Evolutionary conservation across 2,113 vertebrate genomes (phyloP), one percentile per base, ranked within the genome.

Genomic region (Ondatra zibethicus): DNA sequence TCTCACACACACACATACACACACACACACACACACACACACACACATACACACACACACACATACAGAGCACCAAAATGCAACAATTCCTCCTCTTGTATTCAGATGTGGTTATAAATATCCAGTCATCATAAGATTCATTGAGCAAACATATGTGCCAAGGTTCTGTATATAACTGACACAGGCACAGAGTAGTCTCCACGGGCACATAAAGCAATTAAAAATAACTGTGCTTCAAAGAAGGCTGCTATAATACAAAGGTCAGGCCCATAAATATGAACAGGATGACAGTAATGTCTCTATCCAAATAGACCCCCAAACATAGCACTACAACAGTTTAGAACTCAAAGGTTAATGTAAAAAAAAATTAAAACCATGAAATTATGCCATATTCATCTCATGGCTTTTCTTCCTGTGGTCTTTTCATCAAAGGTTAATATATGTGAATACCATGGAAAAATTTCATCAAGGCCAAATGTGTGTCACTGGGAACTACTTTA

Each of bases 191-290:
- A 97, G 96, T 89, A 75, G 95, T 98, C 98, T 98, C 98, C 73
- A 81, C 7, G 97, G 98, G 88, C 97, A 92, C 95, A 98, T 98
- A 98, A 98, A 98, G 95, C 97, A 98, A 98, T 98, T 98, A 98
- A 98, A 98, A 98, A 98, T 98, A 98, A 98, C 97, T 97, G 75
- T 93, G 97, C 97, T 98, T 98, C 97, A 94, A 94, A 98, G 98
- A 92, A 96, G 96, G 92, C 89, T 94, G 88, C 96, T 98, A 80
- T 96, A 97, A 96, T 70, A 96, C 95, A 98, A 98, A 98, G 96
- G 97, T 98, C 98, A 98, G 96, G 61, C 21, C 94, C 97, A 98
- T 98, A 98, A 98, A 98, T 97, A 97, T 80, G 95, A 98, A 98
- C 97, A 96, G 97, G 93, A 94, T 95, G 73, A 92, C 87, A 96